Conservation (phyloP, 2,113 vertebrate genomes). For the Merops nubicus region DNA sequence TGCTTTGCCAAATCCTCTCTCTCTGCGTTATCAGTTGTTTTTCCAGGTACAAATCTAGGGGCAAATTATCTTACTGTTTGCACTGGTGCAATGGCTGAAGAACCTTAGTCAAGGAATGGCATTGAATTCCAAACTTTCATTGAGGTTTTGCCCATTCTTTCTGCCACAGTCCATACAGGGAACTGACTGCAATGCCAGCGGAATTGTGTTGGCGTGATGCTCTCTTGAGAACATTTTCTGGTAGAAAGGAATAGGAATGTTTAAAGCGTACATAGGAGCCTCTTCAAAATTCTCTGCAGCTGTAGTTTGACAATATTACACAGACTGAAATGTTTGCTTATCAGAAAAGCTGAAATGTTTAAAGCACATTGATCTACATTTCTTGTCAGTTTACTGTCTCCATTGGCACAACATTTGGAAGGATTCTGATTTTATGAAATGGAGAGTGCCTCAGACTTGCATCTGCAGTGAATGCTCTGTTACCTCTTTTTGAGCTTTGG, state of each 20-base stretch:
- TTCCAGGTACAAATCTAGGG: neutral
- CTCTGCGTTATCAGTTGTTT: neutral
- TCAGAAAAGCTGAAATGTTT: constrained; percentile 72
- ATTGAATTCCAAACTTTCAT: neutral
- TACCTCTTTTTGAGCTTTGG: constrained; percentile 63
- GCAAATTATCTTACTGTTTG: neutral
- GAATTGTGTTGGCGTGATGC: constrained; percentile 46
- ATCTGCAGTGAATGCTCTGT: constrained; percentile 49
- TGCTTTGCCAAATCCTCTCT: neutral
- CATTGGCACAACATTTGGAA: constrained; percentile 74
- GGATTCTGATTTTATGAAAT: constrained; percentile 64
- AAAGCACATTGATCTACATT: constrained; percentile 73
- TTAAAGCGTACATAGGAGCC: constrained; percentile 56
- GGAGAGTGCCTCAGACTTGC: constrained; percentile 55
- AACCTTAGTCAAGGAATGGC: neutral
- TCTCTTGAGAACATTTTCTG: constrained; percentile 66
- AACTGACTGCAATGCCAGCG: neutral
- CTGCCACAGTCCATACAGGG: neutral
- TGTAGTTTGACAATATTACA: constrained; percentile 72
- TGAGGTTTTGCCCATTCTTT: neutral
- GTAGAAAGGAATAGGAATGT: constrained; percentile 57
- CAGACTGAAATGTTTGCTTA: constrained; percentile 74
- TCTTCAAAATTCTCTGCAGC: constrained; percentile 73
- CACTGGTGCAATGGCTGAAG: neutral
- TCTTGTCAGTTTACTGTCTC: constrained; percentile 74